phyloP scores from a whole-genome alignment of 2,797 vertebrate genomes.

The Eidolon dupreanum region DNA sequence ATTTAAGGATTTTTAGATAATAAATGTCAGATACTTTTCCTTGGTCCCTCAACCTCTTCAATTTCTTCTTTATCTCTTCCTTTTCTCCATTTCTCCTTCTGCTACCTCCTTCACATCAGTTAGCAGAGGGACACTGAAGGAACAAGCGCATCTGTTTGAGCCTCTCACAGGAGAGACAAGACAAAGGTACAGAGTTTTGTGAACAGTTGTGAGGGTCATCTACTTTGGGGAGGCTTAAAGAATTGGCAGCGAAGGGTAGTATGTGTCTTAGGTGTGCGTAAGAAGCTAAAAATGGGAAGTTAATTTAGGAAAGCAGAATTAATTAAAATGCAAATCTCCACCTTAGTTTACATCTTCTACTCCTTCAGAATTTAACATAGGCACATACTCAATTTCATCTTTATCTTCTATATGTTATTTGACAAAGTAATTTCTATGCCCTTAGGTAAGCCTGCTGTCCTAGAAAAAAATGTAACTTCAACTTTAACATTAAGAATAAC shows the following conservation, averaged over 20 bases:
- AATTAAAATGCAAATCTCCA: background rate
- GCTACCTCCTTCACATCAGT: background rate
- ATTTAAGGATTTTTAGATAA: background rate
- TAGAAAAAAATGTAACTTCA: background rate
- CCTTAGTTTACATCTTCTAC: background rate
- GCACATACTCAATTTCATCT: background rate
- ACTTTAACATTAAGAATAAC: background rate
- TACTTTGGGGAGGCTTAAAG: background rate
- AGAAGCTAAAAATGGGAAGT: background rate
- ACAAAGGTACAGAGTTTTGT: background rate
- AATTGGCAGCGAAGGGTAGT: background rate
- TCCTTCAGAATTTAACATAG: background rate
- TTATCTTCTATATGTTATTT: background rate
- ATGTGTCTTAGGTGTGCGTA: background rate
- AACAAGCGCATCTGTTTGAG: background rate
- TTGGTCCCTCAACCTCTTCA: background rate
- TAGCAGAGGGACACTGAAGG: background rate
- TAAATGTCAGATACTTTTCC: background rate
- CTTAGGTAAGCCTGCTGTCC: background rate
- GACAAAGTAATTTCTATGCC: background rate
- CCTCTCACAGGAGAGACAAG: background rate
- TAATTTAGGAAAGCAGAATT: background rate
- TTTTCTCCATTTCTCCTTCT: background rate
- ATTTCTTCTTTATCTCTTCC: background rate
- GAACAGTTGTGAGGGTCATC: background rate